Evolutionary conservation across 2,888 invertebrate species (phyloP).

Genomic region (Oscheius myriophilus): DNA sequence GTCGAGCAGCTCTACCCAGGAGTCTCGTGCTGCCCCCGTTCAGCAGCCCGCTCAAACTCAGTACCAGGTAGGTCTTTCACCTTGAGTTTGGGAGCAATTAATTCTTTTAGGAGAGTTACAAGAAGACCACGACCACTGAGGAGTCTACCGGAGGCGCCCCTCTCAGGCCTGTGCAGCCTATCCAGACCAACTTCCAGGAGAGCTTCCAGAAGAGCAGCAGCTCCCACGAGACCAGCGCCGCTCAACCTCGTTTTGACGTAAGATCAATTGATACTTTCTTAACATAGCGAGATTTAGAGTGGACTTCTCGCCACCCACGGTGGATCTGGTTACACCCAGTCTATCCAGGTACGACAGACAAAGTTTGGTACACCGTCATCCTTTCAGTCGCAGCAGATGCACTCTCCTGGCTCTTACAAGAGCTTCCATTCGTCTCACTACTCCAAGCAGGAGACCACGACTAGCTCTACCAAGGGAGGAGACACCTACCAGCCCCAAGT

Average conservation of each 20-base stretch:
- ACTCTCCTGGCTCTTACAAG: constrained; percentile 31
- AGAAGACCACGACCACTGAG: constrained; percentile 19
- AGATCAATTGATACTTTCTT: neutral
- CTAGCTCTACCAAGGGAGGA: constrained; percentile 20
- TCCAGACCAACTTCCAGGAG: constrained; percentile 28
- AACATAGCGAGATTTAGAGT: neutral
- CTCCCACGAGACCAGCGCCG: neutral
- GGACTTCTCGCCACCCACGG: constrained; percentile 21
- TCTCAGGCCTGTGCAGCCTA: constrained; percentile 8
- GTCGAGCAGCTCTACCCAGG: constrained; percentile 19
- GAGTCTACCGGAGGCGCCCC: constrained; percentile 13
- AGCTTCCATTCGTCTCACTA: constrained; percentile 32
- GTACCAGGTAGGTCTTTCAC: constrained; percentile 2
- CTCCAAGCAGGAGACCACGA: constrained; percentile 38
- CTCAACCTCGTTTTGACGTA: neutral
- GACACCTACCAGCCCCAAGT: constrained; percentile 21
- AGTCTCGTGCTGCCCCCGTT: constrained; percentile 18
- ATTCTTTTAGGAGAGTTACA: neutral
- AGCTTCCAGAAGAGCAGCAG: constrained; percentile 18
- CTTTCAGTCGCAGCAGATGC: constrained; percentile 8
- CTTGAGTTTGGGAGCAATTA: no score
- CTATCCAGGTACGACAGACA: no score
- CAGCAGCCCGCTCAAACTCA: constrained; percentile 16
- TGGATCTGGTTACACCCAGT: neutral
- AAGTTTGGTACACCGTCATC: neutral